A percentile compares a stretch with the other conserved stretches of the same genome.
These are phyloP conservation scores for Lasioglossum baleicum DNA, from an alignment of 1,140 invertebrate genomes.

Conservation along the genomic window DNA sequence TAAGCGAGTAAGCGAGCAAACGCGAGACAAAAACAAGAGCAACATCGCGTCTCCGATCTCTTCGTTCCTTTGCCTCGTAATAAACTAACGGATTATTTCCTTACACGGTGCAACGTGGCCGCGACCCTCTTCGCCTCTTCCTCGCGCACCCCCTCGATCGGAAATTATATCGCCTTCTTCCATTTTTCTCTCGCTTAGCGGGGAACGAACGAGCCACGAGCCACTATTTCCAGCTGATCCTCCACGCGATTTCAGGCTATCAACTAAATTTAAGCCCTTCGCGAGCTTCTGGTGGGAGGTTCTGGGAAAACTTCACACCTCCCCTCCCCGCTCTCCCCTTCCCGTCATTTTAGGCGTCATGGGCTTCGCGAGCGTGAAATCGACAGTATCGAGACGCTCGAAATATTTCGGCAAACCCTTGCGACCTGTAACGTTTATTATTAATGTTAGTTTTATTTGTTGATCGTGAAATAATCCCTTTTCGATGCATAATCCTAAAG, in stretches of 20 bases:
- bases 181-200: not conserved
- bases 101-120: conserved; percentile 9
- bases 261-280: conserved; percentile 2
- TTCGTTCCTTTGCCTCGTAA: conserved; percentile 44
- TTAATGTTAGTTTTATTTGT: too few relatives aligned
- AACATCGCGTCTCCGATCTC: conserved; percentile 1
- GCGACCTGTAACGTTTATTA: too few relatives aligned
- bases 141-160: too few relatives aligned
- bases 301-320: not conserved
- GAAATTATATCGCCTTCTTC: conserved; percentile 9
- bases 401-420: not conserved
- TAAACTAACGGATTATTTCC: conserved; percentile 59
- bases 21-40: conserved; percentile 39
- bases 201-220: not conserved
- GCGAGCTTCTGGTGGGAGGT: not conserved
- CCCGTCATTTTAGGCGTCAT: not conserved
- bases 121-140: too few relatives aligned
- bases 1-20: conserved; percentile 7
- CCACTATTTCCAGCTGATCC: conserved; percentile 1
- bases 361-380: not conserved
- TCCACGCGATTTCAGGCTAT: conserved; percentile 1
- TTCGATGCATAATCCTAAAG: too few relatives aligned
- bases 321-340: not conserved
- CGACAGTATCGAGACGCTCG: not conserved
- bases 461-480: too few relatives aligned